These are phyloP conservation scores for Drosophila bipectinata DNA, from an alignment of 1,140 invertebrate species.

Conservation along the genomic window DNA sequence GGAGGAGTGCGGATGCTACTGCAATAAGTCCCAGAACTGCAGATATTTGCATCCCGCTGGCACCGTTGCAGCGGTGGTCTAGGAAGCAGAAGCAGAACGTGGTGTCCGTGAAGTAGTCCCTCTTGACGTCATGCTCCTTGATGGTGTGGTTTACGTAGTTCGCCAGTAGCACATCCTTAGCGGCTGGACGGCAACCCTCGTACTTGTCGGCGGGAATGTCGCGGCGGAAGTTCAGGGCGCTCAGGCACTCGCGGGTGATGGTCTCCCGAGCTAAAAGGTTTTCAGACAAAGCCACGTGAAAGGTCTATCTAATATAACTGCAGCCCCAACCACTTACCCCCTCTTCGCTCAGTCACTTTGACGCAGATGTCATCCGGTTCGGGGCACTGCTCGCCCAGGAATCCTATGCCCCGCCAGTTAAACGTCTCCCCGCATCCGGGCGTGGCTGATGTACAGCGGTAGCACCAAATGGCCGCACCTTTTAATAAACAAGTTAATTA, in stretches of 20 bases:
- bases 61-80: constrained; percentile 93
- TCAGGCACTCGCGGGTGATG: constrained; percentile 94
- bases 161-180: constrained; percentile 90
- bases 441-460: constrained; percentile 94
- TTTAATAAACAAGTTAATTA: constrained; percentile 6
- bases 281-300: not conserved
- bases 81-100: constrained; percentile 96
- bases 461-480: constrained; percentile 90
- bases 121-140: constrained; percentile 93
- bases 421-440: constrained; percentile 94
- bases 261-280: constrained; percentile 89
- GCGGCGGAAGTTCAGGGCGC: constrained; percentile 89
- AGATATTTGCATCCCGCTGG: constrained; percentile 40
- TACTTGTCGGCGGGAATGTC: constrained; percentile 97
- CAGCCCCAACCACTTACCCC: constrained; percentile 86
- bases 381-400: constrained; percentile 90
- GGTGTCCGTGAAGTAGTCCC: constrained; percentile 92
- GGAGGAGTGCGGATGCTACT: constrained; percentile 12
- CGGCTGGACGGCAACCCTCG: constrained; percentile 93
- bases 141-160: constrained; percentile 95
- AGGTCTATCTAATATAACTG: not conserved
- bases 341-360: constrained; percentile 94
- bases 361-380: constrained; percentile 95
- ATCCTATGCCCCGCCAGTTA: constrained; percentile 90
- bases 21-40: constrained; percentile 15